Percentiles rank a stretch among this genome's conserved stretches.
phyloP scores from a whole-genome alignment of 2,113 vertebrate genomes.

The Pygoscelis adeliae region DNA sequence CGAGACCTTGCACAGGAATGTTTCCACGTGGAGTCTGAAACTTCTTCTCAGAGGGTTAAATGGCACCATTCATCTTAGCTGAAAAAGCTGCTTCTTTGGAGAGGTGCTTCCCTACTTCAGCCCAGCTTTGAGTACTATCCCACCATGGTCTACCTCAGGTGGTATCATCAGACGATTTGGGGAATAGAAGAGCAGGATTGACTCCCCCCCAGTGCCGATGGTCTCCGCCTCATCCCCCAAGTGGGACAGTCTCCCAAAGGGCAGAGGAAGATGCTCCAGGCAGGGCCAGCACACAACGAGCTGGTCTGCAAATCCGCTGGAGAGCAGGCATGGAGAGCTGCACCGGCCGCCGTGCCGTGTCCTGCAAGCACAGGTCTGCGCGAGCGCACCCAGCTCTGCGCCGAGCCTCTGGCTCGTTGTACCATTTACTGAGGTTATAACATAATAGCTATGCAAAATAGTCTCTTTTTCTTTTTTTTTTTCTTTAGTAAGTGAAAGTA shows the following conservation, averaged over 20 bases:
- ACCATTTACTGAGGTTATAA: neutral
- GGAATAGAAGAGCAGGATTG: neutral
- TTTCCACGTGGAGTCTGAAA: neutral
- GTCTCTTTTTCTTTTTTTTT: neutral
- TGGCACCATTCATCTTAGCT: neutral
- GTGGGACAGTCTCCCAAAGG: neutral
- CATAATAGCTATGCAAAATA: constrained; percentile 55
- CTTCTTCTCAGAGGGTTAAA: neutral
- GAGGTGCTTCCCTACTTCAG: neutral
- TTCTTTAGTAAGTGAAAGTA: constrained; percentile 44
- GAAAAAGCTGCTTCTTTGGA: neutral
- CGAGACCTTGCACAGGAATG: accelerated
- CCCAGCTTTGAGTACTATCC: neutral
- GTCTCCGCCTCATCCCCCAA: neutral
- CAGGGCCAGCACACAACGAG: neutral
- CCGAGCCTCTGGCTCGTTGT: neutral
- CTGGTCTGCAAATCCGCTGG: neutral
- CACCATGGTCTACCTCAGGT: neutral
- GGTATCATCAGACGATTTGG: too few species aligned
- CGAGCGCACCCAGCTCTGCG: accelerated
- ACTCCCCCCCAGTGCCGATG: neutral
- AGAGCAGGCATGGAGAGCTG: neutral
- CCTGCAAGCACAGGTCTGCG: neutral
- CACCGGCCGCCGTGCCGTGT: accelerated
- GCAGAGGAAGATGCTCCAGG: neutral